These are phyloP conservation scores for Andrena camellia DNA, from an alignment of 2,888 invertebrate species.

Conservation along the genomic window DNA sequence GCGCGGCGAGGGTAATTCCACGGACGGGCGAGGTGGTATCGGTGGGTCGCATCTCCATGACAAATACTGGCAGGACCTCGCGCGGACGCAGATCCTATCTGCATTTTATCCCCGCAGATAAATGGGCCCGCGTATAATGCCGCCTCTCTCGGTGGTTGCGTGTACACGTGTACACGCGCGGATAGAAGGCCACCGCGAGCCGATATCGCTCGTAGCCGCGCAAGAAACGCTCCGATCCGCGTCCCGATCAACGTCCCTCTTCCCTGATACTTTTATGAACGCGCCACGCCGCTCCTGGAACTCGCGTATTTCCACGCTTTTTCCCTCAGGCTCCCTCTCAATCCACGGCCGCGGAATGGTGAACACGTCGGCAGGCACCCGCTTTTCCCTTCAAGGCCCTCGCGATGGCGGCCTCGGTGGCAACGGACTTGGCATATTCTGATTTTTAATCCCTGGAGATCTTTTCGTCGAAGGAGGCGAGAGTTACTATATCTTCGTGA, in stretches of 20 bases:
- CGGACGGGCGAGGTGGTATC: constrained; percentile 77
- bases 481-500: neutral
- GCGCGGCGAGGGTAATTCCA: constrained; percentile 73
- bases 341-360: constrained; percentile 21
- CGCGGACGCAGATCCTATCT: constrained; percentile 83
- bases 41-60: constrained; percentile 82
- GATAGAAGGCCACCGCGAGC: constrained; percentile 57
- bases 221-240: constrained; percentile 41
- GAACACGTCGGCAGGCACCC: constrained; percentile 5
- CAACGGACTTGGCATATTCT: neutral
- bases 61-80: constrained; percentile 84
- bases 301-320: constrained; percentile 49
- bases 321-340: constrained; percentile 11
- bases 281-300: constrained; percentile 18
- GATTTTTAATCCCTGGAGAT: neutral
- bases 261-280: constrained; percentile 30
- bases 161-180: constrained; percentile 56
- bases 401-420: neutral
- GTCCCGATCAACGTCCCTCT: constrained; percentile 18
- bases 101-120: constrained; percentile 80
- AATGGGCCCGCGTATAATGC: constrained; percentile 81
- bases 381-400: constrained; percentile 9
- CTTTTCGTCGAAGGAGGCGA: neutral
- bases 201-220: constrained; percentile 48
- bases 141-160: constrained; percentile 64